Base-by-base conservation (phyloP, 2,797 vertebrate species). In the Centroberyx gerrardi region DNA sequence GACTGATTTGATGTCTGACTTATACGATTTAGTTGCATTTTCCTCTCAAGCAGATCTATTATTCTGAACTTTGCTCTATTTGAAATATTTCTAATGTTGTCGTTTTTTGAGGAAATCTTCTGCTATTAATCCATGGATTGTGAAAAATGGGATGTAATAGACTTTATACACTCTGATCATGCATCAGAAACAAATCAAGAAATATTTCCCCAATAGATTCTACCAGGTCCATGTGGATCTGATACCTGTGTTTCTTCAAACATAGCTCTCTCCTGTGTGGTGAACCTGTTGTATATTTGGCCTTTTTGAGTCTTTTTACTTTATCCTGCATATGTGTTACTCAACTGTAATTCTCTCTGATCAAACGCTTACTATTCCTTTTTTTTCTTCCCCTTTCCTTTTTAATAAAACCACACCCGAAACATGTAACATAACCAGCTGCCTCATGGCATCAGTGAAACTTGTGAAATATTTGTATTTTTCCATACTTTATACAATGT, bases 401-500 rank as follows among this genome's bases (percentile, higher is more conserved):
- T 88, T 86, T 83, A 86, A 88, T 85, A 63, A 82, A 83, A 81
- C 77, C 76, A 62, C 54, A 82, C 73, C 80, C 78, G 76, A 87
- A 78, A 85, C 78, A 61, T 87, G 75, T 72, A 66, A 88, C 81
- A 88, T 85, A 74, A 84, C 68, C 81, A 90, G 85, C 90, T 86
- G 90, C 87, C 87, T 81, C 81, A 58, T 88, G 87, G 88, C 82
- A 82, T 93, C 83, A 85, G 87, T 93, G 88, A 92, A 92, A 91
- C 83, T 86, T 93, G 76, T 80, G 90, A 92, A 83, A 90, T 93
- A 87, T 94, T 93, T 94, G 93, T 94, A 93, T 82, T 93, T 94
- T 90, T 85, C 86, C 88, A 90, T 94, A 86, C 90, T 91, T 94
- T 93, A 87, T 91, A 91, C 87, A 75, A 76, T 91, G 91, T 92